Conservation (phyloP, 2,888 invertebrate genomes). For the Alviniconcha strummeri region DNA sequence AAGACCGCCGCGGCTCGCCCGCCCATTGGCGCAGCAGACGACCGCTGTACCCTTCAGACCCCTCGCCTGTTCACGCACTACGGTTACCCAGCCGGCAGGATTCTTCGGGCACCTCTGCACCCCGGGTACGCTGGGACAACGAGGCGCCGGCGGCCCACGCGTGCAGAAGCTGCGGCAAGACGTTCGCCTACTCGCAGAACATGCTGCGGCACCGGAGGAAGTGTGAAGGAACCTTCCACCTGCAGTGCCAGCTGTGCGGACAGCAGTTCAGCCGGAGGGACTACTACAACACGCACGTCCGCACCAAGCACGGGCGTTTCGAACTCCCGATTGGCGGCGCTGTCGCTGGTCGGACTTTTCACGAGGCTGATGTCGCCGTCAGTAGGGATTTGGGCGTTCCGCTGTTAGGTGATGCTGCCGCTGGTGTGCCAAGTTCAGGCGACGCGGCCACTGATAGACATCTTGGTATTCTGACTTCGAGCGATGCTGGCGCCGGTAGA, state of each 20-base stretch:
- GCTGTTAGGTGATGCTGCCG: background rate
- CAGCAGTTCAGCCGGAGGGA: constrained; percentile 26
- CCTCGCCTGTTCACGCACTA: too few relatives aligned
- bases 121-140: too few relatives aligned
- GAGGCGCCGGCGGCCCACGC: too few relatives aligned
- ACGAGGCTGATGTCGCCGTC: too few relatives aligned
- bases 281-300: constrained; percentile 25
- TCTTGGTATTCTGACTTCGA: background rate
- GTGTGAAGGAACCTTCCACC: constrained; percentile 35
- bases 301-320: constrained; percentile 15
- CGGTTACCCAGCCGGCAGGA: too few relatives aligned
- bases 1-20: too few relatives aligned
- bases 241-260: constrained; percentile 15
- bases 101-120: too few relatives aligned
- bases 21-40: too few relatives aligned
- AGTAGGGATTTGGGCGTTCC: too few relatives aligned
- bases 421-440: background rate
- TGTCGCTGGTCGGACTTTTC: too few relatives aligned
- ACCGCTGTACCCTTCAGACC: too few relatives aligned
- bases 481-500: background rate
- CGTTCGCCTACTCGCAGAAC: constrained; percentile 34
- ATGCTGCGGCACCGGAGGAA: constrained; percentile 39
- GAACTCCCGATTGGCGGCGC: background rate
- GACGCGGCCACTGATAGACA: background rate
- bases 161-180: constrained; percentile 37